Evolutionary conservation across 2,113 vertebrate species (phyloP).

Genomic region (Bubo bubo): DNA sequence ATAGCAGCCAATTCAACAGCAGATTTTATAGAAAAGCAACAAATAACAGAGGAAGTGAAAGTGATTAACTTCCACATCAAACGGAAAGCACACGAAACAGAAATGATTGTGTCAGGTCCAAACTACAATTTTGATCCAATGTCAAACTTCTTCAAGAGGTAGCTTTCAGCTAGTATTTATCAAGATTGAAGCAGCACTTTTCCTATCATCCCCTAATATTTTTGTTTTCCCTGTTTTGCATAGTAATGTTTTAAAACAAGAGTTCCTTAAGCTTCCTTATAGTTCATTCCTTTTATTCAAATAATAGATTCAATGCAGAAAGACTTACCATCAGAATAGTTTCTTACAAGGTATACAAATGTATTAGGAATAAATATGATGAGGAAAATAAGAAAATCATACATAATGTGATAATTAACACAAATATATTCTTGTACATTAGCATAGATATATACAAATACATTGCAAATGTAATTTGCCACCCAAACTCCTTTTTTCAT

Average conservation of each 20-base stretch:
- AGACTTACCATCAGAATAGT: background rate
- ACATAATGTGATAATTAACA: background rate
- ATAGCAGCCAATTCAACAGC: background rate
- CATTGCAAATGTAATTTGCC: background rate
- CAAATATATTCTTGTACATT: background rate
- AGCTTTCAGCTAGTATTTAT: background rate
- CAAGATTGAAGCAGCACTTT: background rate
- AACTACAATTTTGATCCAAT: background rate
- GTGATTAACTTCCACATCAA: background rate
- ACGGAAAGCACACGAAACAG: background rate
- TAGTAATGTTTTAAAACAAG: background rate
- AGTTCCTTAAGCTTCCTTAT: background rate
- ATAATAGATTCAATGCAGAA: background rate
- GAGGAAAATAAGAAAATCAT: background rate
- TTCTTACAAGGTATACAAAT: background rate
- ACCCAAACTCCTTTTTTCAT: background rate
- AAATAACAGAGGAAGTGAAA: background rate
- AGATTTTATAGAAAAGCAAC: background rate
- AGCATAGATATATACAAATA: background rate
- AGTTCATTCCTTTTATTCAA: background rate
- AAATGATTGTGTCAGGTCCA: background rate
- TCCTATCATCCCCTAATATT: background rate
- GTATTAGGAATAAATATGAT: background rate
- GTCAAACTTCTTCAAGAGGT: background rate
- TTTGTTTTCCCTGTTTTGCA: background rate